phyloP scores from a whole-genome alignment of 2,113 vertebrate species.

The Columba livia region DNA sequence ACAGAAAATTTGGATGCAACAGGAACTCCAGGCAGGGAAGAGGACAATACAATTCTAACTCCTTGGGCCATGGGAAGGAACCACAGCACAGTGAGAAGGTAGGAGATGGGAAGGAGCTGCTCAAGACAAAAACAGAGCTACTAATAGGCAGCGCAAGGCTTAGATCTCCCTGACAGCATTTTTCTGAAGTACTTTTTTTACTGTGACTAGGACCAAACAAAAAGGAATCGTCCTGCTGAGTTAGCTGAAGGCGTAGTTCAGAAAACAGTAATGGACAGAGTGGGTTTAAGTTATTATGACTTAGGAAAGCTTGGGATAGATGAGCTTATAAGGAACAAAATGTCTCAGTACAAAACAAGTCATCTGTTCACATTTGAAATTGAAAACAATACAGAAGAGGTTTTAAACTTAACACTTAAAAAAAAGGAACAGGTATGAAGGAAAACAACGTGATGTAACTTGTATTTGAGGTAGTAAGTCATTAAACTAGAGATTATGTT shows the following conservation, averaged over 20 bases:
- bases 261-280: not conserved
- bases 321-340: not conserved
- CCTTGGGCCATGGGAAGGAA: not conserved
- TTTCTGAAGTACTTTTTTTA: not conserved
- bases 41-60: not conserved
- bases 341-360: not conserved
- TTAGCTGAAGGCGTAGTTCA: not conserved
- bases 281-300: not conserved
- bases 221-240: not conserved
- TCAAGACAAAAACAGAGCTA: not conserved
- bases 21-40: not conserved
- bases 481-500: not conserved
- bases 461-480: not conserved
- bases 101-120: rapidly evolving
- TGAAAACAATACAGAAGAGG: not conserved
- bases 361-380: not conserved
- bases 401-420: not conserved
- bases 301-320: not conserved
- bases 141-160: not conserved
- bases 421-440: not conserved
- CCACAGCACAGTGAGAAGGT: not conserved
- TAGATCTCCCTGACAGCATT: not conserved
- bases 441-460: not conserved
- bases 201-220: not conserved
- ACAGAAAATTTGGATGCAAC: not conserved